Conservation (phyloP, 2,113 vertebrate species). For the Meleagris gallopavo region DNA sequence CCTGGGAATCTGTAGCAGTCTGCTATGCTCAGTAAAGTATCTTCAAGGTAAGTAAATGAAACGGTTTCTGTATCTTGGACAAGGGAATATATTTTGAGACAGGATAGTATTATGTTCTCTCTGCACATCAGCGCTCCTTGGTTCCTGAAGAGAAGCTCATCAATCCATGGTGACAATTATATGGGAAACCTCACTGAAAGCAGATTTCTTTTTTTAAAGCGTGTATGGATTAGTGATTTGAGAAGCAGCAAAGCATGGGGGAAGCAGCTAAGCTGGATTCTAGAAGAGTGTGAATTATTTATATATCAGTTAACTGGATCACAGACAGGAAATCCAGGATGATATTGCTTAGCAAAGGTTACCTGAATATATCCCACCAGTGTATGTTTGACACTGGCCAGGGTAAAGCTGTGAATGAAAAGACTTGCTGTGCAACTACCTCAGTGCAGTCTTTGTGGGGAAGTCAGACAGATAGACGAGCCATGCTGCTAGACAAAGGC, state of each 20-base stretch:
- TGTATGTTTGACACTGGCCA: not conserved
- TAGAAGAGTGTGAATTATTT: conserved; percentile 38
- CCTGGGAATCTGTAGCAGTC: not conserved
- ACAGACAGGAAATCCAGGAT: not conserved
- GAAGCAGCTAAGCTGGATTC: conserved; percentile 20
- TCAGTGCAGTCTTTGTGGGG: not conserved
- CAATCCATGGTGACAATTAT: conserved; percentile 57
- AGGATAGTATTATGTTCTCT: not conserved
- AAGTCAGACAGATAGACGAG: conserved; percentile 24
- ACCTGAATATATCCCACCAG: not conserved
- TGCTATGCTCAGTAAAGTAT: not conserved
- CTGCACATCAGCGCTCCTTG: not conserved
- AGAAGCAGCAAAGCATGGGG: conserved; percentile 46
- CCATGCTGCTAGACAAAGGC: conserved; percentile 3
- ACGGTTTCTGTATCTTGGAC: not conserved
- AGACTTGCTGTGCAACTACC: conserved; percentile 1
- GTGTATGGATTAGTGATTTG: conserved; percentile 37
- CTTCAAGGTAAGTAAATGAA: not conserved
- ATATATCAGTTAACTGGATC: conserved; percentile 32
- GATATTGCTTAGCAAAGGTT: not conserved
- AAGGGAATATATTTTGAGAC: not conserved
- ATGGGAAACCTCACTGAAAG: conserved; percentile 43
- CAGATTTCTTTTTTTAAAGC: conserved; percentile 3
- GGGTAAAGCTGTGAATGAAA: not conserved
- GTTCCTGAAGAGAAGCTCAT: conserved; percentile 49